Percentiles rank a stretch among this genome's conserved stretches.
These are phyloP conservation scores for Rhagium mordax DNA, from an alignment of 2,888 invertebrate genomes.

Conservation along the genomic window DNA sequence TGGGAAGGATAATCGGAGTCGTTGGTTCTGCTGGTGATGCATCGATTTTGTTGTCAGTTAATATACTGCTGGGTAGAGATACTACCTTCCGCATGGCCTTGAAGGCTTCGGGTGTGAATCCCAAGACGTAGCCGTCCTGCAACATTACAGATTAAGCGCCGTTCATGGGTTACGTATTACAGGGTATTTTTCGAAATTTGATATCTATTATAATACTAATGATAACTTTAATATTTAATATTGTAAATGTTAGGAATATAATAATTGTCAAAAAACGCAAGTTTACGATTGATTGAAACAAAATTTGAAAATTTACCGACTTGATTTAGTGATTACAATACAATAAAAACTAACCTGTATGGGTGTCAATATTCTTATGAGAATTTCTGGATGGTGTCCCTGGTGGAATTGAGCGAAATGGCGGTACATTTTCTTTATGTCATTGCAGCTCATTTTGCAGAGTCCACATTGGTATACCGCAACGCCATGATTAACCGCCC, in stretches of 20 bases:
- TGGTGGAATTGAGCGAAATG: constrained; percentile 53
- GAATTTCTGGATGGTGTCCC: constrained; percentile 46
- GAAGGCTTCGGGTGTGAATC: constrained; percentile 54
- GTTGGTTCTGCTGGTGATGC: neutral
- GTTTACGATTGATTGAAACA: too few relatives aligned
- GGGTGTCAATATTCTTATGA: constrained; percentile 40
- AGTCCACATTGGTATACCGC: constrained; percentile 62
- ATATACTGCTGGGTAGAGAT: constrained; percentile 32
- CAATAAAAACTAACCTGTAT: constrained; percentile 34
- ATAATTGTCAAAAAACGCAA: too few relatives aligned
- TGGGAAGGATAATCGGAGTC: neutral
- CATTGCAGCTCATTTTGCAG: constrained; percentile 48
- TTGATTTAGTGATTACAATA: too few relatives aligned
- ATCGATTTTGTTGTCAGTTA: neutral
- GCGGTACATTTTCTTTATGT: constrained; percentile 46
- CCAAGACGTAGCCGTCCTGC: constrained; percentile 31
- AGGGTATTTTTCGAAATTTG: too few relatives aligned
- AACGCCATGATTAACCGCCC: constrained; percentile 68
- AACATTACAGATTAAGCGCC: neutral
- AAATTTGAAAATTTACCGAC: too few relatives aligned
- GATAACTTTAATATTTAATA: too few relatives aligned
- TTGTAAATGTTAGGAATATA: too few relatives aligned
- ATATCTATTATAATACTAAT: too few relatives aligned
- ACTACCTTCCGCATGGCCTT: constrained; percentile 43
- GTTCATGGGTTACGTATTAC: too few relatives aligned